A percentile compares a stretch with the other conserved stretches of the same genome.
These are phyloP conservation scores for Bicyclus anynana DNA, from an alignment of 1,140 invertebrate genomes.

Conservation along the genomic window DNA sequence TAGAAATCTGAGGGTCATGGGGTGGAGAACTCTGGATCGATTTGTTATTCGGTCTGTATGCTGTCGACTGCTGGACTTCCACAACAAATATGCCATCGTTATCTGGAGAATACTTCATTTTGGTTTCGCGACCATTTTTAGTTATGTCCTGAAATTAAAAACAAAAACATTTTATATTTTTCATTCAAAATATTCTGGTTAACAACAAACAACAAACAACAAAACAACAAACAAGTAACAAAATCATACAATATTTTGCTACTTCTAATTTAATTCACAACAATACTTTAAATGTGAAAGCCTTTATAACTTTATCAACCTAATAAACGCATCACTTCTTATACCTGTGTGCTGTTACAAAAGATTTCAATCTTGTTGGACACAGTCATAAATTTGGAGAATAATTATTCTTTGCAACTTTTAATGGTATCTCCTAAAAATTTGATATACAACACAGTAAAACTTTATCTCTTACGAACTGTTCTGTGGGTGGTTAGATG, in stretches of 20 bases:
- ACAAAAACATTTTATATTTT: background rate
- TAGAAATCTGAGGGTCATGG: constrained; percentile 65
- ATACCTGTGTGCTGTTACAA: no score
- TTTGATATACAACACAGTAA: background rate
- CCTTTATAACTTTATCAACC: no score
- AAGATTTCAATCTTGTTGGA: no score
- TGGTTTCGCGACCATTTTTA: constrained; percentile 81
- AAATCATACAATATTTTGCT: no score
- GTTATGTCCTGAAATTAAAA: constrained; percentile 79
- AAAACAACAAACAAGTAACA: no score
- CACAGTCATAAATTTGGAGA: no score
- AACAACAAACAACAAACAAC: no score
- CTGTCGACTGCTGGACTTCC: constrained; percentile 80
- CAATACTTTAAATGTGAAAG: no score
- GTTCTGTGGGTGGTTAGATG: background rate
- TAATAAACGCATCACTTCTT: no score
- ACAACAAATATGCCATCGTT: constrained; percentile 88
- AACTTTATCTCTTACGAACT: background rate
- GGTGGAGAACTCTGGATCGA: constrained; percentile 47
- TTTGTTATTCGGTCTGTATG: constrained; percentile 64
- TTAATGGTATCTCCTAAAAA: background rate
- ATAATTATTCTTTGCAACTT: background rate
- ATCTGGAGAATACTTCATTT: constrained; percentile 83
- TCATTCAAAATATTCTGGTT: no score
- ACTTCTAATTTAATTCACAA: no score